Evolutionary conservation across 2,113 vertebrate species (phyloP).

Genomic region (Ivindomyrus marchei): DNA sequence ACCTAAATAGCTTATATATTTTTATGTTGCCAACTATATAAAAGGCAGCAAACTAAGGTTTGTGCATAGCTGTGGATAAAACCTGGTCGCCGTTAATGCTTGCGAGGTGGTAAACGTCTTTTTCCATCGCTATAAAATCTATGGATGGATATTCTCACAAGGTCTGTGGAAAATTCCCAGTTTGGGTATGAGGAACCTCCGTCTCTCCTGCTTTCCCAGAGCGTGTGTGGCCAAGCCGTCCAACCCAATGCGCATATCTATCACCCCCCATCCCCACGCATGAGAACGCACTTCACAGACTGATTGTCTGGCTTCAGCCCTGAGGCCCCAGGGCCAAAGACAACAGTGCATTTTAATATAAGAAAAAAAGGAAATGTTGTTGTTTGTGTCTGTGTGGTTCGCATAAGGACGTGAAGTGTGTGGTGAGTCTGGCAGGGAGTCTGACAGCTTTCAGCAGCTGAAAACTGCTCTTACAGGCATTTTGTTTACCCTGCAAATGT

Average conservation of each 20-base stretch:
- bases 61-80: not conserved
- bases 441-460: not conserved
- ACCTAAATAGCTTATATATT: not conserved
- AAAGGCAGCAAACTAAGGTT: not conserved
- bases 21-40: not conserved
- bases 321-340: not conserved
- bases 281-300: not conserved
- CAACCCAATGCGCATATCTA: not conserved
- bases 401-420: not conserved
- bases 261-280: not conserved
- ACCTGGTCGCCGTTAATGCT: not conserved
- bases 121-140: not conserved
- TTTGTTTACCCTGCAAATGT: not conserved
- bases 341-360: not conserved
- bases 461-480: not conserved
- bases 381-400: not conserved
- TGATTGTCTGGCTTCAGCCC: not conserved
- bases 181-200: not conserved
- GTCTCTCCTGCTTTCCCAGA: not conserved
- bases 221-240: not conserved
- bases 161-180: conserved; percentile 3
- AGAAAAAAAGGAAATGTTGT: not conserved
- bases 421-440: not conserved
- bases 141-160: not conserved
- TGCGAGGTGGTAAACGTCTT: not conserved